phyloP scores from a whole-genome alignment of 2,888 invertebrate genomes.

The Cephus spinipes region DNA sequence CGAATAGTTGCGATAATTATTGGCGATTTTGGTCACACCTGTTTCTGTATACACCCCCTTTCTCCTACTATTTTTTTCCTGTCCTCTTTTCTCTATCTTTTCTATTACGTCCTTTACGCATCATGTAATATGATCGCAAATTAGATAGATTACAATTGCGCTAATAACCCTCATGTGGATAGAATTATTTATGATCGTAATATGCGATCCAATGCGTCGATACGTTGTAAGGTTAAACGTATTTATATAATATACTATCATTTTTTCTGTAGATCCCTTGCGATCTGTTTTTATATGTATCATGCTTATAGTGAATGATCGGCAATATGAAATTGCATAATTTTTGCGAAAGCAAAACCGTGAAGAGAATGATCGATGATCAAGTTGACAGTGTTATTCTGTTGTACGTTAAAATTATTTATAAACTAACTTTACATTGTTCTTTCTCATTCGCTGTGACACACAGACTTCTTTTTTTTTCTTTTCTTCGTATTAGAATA shows the following conservation, averaged over 20 bases:
- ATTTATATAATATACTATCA: not conserved
- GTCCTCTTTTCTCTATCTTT: not conserved
- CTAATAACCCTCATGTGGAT: not conserved
- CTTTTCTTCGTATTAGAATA: not conserved
- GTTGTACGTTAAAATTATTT: not conserved
- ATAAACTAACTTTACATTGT: not conserved
- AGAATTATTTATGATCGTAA: not conserved
- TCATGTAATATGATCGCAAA: not conserved
- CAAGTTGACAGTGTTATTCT: not conserved
- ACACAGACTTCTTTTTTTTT: not conserved
- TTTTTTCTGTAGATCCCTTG: not conserved
- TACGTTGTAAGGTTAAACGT: not conserved
- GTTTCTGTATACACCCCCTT: not conserved
- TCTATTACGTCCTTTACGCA: not conserved
- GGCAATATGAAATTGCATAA: not conserved
- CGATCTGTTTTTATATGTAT: not conserved
- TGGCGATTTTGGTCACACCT: not conserved
- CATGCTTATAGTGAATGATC: not conserved
- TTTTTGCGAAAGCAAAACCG: not conserved
- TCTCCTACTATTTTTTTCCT: not conserved
- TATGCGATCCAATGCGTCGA: not conserved
- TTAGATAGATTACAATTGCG: not conserved
- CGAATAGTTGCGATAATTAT: not conserved
- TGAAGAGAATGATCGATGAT: not conserved
- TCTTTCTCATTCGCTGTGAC: not conserved